Percentiles rank a stretch among this genome's conserved stretches.
These are phyloP conservation scores for Porites divaricata DNA, from an alignment of 92 coral and sea anemone genomes.

Conservation along the genomic window DNA sequence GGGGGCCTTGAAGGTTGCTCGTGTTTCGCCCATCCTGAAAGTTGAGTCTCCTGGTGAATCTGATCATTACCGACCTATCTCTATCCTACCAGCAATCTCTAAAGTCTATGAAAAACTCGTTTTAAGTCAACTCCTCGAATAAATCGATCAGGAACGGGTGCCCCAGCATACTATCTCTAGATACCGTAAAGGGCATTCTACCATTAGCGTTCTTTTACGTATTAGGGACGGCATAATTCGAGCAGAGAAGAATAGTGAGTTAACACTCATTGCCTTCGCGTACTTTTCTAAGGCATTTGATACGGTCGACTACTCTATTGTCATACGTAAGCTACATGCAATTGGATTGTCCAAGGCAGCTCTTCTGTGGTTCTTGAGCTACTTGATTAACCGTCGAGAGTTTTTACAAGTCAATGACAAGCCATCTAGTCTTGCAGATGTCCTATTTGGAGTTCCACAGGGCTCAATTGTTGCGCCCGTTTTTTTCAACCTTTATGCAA, in stretches of 20 bases:
- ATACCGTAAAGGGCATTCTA: constrained; percentile 16
- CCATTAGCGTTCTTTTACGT: constrained; percentile 22
- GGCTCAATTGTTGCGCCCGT: constrained; percentile 25
- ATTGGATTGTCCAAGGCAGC: constrained; percentile 6
- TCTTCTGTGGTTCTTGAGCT: constrained; percentile 16
- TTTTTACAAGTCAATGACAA: constrained; percentile 26
- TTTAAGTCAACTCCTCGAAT: constrained; percentile 46
- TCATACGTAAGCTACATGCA: constrained; percentile 45
- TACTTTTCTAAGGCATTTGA: constrained; percentile 68
- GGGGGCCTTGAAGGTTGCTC: constrained; percentile 51
- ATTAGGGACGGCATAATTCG: constrained; percentile 55
- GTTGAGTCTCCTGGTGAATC: constrained; percentile 25
- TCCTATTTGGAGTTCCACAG: constrained; percentile 28
- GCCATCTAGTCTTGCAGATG: constrained; percentile 28
- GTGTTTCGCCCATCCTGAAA: constrained; percentile 46
- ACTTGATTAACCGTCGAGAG: constrained; percentile 17
- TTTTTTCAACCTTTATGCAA: background rate
- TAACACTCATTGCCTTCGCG: constrained; percentile 40
- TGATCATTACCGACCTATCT: constrained; percentile 46
- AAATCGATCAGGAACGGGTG: constrained; percentile 32
- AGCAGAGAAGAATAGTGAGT: constrained; percentile 58
- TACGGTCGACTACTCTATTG: constrained; percentile 52
- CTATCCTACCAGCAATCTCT: constrained; percentile 60
- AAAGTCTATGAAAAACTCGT: constrained; percentile 52
- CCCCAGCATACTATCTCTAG: constrained; percentile 22